Conservation (phyloP, 2,113 vertebrate genomes). For the Shinisaurus crocodilurus region DNA sequence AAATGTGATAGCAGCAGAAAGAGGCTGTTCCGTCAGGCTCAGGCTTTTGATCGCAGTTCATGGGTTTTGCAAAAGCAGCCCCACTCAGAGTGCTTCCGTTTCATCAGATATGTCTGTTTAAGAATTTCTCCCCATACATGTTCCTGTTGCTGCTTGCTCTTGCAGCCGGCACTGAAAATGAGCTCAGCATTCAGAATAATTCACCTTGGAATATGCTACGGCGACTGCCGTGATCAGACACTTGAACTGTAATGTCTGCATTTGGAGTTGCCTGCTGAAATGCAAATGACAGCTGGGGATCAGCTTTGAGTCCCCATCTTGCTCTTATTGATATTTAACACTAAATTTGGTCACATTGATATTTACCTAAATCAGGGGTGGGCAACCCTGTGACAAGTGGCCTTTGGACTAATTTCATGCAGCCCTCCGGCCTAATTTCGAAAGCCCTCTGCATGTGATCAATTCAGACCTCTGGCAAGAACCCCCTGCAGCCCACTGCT, state of each 20-base stretch:
- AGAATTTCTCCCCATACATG: neutral
- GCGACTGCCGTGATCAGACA: neutral
- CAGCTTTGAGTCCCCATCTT: neutral
- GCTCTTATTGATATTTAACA: neutral
- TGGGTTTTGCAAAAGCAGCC: conserved; percentile 10
- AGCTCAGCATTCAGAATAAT: neutral
- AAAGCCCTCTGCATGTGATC: too few species aligned
- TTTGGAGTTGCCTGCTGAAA: neutral
- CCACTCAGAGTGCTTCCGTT: neutral
- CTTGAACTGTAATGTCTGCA: neutral
- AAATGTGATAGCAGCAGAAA: conserved; percentile 4
- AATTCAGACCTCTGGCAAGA: too few species aligned
- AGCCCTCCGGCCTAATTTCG: too few species aligned
- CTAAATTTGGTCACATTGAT: too few species aligned
- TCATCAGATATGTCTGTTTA: neutral
- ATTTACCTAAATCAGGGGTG: neutral
- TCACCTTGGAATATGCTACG: neutral
- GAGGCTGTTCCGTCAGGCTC: neutral
- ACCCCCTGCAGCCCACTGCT: too few species aligned
- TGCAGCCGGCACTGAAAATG: neutral
- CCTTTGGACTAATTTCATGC: too few species aligned
- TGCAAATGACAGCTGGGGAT: neutral
- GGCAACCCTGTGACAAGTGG: too few species aligned
- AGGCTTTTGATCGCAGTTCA: conserved; percentile 30
- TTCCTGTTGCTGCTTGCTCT: neutral